These are phyloP conservation scores for Arremon aurantiirostris DNA, from an alignment of 2,797 vertebrate species.

Conservation along the genomic window DNA sequence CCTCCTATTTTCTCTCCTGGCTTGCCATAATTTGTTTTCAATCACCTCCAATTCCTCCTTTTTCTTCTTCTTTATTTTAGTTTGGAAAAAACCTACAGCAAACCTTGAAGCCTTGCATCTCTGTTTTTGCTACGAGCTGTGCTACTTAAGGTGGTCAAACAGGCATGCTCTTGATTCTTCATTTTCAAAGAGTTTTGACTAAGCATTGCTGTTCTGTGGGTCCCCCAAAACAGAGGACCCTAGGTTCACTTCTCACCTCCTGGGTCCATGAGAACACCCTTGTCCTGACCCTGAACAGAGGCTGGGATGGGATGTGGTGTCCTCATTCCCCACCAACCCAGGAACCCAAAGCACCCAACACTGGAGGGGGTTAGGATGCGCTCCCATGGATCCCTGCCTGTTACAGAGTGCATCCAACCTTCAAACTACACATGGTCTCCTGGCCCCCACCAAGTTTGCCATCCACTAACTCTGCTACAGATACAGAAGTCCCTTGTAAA, in stretches of 20 bases:
- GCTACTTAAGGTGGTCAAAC: background rate
- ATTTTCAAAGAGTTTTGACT: background rate
- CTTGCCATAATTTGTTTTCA: background rate
- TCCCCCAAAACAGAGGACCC: background rate
- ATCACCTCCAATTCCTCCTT: background rate
- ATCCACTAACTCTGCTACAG: background rate
- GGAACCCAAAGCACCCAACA: background rate
- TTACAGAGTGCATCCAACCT: background rate
- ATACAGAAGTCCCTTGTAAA: background rate
- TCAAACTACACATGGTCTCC: background rate
- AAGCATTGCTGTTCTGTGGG: background rate
- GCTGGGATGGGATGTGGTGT: background rate
- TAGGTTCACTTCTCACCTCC: background rate
- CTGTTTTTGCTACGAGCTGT: background rate
- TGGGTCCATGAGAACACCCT: background rate
- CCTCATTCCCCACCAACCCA: background rate
- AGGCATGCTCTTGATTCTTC: background rate
- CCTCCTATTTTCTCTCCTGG: background rate
- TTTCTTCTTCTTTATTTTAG: background rate
- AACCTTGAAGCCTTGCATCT: background rate
- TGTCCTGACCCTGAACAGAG: rapidly evolving
- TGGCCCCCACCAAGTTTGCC: background rate
- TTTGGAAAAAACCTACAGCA: background rate
- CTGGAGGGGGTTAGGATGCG: background rate
- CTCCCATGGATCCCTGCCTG: background rate